Evolutionary conservation across 2,888 invertebrate species (phyloP).

Genomic region (Caenorhabditis sp.): DNA sequence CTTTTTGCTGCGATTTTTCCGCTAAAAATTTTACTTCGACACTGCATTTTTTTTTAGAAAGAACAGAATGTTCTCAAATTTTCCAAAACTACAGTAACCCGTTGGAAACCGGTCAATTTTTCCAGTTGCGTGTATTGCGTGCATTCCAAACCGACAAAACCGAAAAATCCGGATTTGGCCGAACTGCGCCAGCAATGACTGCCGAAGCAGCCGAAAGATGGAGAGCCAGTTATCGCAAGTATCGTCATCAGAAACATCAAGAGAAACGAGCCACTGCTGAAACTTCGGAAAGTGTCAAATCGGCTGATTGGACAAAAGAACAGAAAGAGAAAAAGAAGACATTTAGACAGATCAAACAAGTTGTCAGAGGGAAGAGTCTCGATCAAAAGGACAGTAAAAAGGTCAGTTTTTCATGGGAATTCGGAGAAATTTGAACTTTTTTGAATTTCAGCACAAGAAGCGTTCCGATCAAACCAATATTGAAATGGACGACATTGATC

Average conservation of each 20-base stretch:
- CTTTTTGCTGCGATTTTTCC: too few relatives aligned
- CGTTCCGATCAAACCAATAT: slow-evolving; percentile 20
- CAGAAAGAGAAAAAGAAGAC: slow-evolving; percentile 57
- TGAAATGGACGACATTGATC: slow-evolving; percentile 42
- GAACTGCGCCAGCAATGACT: slow-evolving; percentile 67
- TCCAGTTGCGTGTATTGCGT: slow-evolving; percentile 55
- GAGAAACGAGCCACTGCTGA: slow-evolving; percentile 56
- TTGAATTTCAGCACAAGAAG: slow-evolving; percentile 14
- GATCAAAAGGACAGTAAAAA: slow-evolving; percentile 35
- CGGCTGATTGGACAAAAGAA: slow-evolving; percentile 39
- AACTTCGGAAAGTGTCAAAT: slow-evolving; percentile 41
- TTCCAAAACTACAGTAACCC: neutral
- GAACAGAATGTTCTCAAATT: neutral
- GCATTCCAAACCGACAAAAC: slow-evolving; percentile 49
- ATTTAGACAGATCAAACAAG: slow-evolving; percentile 55
- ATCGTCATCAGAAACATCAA: slow-evolving; percentile 66
- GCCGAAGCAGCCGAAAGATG: slow-evolving; percentile 69
- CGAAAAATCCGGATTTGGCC: slow-evolving; percentile 54
- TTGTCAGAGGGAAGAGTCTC: slow-evolving; percentile 44
- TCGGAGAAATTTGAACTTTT: neutral
- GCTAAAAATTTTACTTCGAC: neutral
- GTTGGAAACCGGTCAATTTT: too few relatives aligned
- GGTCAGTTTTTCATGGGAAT: neutral
- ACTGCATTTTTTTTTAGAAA: neutral
- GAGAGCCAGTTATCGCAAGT: slow-evolving; percentile 66